Conservation (phyloP, 2,888 invertebrate genomes). For the Cosmopolites sordidus region DNA sequence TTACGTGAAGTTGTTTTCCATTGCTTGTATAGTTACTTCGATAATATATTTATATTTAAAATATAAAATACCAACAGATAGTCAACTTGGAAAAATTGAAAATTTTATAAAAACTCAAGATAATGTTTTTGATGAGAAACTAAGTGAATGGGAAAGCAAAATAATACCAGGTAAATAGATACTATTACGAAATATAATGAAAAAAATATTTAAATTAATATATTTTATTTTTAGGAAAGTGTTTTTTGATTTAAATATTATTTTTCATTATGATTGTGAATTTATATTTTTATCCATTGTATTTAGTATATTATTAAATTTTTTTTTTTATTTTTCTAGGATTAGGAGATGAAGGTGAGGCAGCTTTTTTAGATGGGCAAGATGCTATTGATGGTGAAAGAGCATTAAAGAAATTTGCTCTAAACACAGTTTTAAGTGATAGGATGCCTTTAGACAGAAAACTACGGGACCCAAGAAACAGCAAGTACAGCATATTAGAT, state of each 20-base stretch:
- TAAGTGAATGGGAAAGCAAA: conserved; percentile 53
- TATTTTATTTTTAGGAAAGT: too few species aligned
- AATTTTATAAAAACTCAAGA: conserved; percentile 19
- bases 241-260: too few species aligned
- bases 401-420: conserved; percentile 75
- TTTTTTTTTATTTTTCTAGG: conserved; percentile 7
- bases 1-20: conserved; percentile 30
- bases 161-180: conserved; percentile 58
- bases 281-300: not conserved
- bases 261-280: too few species aligned
- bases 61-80: conserved; percentile 2
- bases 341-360: conserved; percentile 68
- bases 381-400: conserved; percentile 70
- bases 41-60: conserved; percentile 22
- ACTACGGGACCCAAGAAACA: conserved; percentile 60
- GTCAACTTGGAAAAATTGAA: not conserved
- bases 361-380: conserved; percentile 61
- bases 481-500: conserved; percentile 40
- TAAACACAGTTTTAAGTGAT: conserved; percentile 86
- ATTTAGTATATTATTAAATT: not conserved
- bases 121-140: conserved; percentile 30
- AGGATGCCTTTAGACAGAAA: conserved; percentile 80
- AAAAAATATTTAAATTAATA: too few species aligned
- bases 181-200: too few species aligned
- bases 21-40: conserved; percentile 16